Evolutionary conservation across 23 tunicate species (phyloP).

Genomic region (Corella eumyota): DNA sequence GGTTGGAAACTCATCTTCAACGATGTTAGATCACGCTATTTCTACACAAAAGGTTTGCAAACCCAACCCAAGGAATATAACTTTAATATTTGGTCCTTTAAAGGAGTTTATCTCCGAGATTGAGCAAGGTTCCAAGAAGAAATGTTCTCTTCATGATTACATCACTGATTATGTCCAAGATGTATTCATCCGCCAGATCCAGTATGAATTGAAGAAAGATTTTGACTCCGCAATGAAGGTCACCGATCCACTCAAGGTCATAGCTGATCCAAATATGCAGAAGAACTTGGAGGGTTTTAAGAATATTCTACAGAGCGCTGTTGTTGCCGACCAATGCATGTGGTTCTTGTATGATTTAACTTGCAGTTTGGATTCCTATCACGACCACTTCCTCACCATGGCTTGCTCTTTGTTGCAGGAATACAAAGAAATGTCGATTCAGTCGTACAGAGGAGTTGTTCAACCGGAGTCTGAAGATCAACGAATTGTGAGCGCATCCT

Average conservation of each 20-base stretch:
- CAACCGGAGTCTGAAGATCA: constrained; percentile 78
- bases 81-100: constrained; percentile 70
- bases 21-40: constrained; percentile 59
- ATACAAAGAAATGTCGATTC: constrained; percentile 76
- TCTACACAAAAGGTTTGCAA: constrained; percentile 88
- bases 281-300: constrained; percentile 29
- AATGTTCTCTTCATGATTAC: constrained; percentile 66
- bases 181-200: constrained; percentile 85
- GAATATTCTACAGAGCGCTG: constrained; percentile 70
- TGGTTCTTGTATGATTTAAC: constrained; percentile 74
- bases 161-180: constrained; percentile 96
- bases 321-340: constrained; percentile 85
- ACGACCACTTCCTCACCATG: constrained; percentile 91
- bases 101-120: constrained; percentile 74
- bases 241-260: constrained; percentile 85
- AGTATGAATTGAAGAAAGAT: constrained; percentile 76
- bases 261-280: constrained; percentile 44
- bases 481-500: constrained; percentile 56
- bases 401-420: constrained; percentile 78
- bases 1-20: constrained; percentile 8
- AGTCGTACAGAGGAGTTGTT: constrained; percentile 75
- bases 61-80: constrained; percentile 83
- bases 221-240: constrained; percentile 95
- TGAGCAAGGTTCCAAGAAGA: constrained; percentile 28
- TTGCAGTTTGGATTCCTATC: constrained; percentile 71